A percentile compares a stretch with the other conserved stretches of the same genome.
phyloP scores from a whole-genome alignment of 2,797 vertebrate species.

The Sciurus vulgaris region DNA sequence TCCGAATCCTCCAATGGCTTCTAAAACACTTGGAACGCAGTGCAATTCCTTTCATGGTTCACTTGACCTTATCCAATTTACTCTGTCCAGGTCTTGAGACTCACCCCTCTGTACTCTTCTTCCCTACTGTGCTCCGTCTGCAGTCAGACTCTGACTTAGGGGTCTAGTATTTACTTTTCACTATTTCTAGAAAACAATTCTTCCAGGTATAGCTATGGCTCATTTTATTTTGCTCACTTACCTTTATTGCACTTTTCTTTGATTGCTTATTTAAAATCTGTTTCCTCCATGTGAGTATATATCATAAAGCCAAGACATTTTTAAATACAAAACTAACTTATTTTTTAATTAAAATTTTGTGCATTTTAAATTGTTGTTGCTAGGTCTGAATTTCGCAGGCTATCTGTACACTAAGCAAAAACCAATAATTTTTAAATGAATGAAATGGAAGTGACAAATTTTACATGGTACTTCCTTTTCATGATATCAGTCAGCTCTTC shows the following conservation, averaged over 20 bases:
- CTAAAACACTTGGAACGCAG: background rate
- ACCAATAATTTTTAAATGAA: background rate
- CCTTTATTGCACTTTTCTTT: background rate
- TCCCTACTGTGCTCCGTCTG: background rate
- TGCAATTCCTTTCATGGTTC: background rate
- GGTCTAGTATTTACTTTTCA: background rate
- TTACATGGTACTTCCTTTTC: background rate
- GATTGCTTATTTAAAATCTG: slow-evolving; percentile 3
- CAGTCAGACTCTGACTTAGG: background rate
- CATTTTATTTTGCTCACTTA: background rate
- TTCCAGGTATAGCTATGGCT: background rate
- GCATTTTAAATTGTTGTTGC: background rate
- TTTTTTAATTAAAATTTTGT: background rate
- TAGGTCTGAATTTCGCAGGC: background rate
- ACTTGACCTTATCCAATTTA: background rate
- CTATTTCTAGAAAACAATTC: background rate
- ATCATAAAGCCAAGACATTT: background rate
- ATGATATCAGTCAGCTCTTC: background rate
- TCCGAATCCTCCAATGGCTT: background rate
- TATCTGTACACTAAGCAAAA: background rate
- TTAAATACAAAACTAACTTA: background rate
- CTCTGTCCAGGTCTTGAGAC: background rate
- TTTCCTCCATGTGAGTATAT: background rate
- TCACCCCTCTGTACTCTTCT: background rate
- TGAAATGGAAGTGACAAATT: background rate